phyloP scores from a whole-genome alignment of 2,888 invertebrate species.

The Rhodophaea formosa region DNA sequence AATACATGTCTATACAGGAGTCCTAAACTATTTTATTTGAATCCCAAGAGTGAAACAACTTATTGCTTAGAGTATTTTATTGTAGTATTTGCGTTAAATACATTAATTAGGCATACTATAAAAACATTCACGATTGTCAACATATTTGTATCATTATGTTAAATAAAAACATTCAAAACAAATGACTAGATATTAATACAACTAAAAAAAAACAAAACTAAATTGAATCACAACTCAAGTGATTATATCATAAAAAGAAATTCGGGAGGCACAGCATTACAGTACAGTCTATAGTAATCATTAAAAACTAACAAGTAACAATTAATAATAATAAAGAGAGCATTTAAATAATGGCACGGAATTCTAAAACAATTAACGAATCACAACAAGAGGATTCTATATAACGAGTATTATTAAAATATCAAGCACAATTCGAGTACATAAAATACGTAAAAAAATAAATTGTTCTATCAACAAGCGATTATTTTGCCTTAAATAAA shows the following conservation, averaged over 20 bases:
- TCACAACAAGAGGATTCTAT: background rate
- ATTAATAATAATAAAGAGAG: slow-evolving; percentile 1
- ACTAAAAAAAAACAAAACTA: background rate
- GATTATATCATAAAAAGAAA: too few relatives aligned
- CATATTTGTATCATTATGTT: background rate
- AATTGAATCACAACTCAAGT: background rate
- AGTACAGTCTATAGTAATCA: background rate
- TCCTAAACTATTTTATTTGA: slow-evolving; percentile 19
- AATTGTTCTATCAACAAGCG: background rate
- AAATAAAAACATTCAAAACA: background rate
- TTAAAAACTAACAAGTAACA: background rate
- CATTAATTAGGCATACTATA: background rate
- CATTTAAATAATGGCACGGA: slow-evolving; percentile 10
- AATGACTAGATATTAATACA: slow-evolving; percentile 26
- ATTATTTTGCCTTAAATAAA: background rate
- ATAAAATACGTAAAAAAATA: background rate
- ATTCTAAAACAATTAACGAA: background rate
- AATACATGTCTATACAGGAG: slow-evolving; percentile 39
- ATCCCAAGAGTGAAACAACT: slow-evolving; percentile 14
- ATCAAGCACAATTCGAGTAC: background rate
- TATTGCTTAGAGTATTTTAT: background rate
- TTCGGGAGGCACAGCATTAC: background rate
- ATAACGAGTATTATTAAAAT: background rate
- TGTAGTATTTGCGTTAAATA: background rate
- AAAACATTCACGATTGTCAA: background rate